Evolutionary conservation across 2,888 invertebrate genomes (phyloP), one percentile per base, ranked within the genome.

Genomic region (Athetis lepigone): DNA sequence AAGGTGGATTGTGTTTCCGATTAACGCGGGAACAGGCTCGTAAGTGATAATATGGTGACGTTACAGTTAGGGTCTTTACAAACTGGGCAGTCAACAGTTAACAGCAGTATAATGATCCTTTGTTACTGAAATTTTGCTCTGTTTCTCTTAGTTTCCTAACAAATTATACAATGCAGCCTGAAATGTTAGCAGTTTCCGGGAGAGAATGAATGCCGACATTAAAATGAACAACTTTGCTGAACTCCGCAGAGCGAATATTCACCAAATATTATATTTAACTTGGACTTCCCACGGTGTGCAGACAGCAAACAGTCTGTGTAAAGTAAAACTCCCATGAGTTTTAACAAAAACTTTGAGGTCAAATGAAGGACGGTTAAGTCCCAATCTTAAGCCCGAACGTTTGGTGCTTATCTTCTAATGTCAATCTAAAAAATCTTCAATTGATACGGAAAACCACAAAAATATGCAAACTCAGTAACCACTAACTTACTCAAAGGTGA

Each of bases 131-230:
- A 21, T 68, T 46, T 58, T 8, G 46, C 52, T 52, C 23, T 33
- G 42, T 73, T 46, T 58, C 46, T 42, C 18, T 55, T 36, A 52
- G 45, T 66, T 68, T 47, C 37, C 25, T 25, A 45, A 63, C 39
- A 19, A 55, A 62, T 58, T 60, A 52, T 62, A 39, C 40, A 54
- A 25, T 45, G 47, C 51, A 45, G 46, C 52, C 67, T 58, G 57
- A 42, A 63, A 60, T 25, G 55, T 37, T 55, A 19, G 25, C 42
- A 47, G 45, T 43, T 58, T 60, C 68, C 57, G 50, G 57, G 27
- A 58, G 71, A 47, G 27, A 51, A 71, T 71, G 67, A 75, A 68
- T 58, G 76, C 64, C 47, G 50, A 45, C 60, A 51, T 72, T 75
- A 54, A 50, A 75, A 63, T 68, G 43, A 54, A 47, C 43, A 67